Evolutionary conservation across 1,140 invertebrate species (phyloP).

Genomic region (Formica selysi): DNA sequence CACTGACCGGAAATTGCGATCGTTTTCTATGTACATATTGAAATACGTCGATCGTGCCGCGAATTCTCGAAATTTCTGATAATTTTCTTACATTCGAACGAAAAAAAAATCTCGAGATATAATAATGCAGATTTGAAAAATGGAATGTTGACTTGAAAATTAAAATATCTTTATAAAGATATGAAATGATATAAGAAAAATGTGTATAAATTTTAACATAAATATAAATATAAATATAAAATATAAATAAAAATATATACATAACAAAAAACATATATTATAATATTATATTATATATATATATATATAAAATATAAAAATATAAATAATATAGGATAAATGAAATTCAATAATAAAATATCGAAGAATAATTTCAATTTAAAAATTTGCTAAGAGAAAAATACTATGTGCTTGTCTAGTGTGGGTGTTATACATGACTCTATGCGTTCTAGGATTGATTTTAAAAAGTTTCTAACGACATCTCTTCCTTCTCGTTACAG

Average conservation of each 20-base stretch:
- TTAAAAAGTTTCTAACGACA: background rate
- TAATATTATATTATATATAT: too few relatives aligned
- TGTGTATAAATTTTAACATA: background rate
- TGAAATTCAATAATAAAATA: background rate
- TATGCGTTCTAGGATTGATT: background rate
- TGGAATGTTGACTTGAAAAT: background rate
- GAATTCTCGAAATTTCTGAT: constrained; percentile 66
- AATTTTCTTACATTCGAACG: constrained; percentile 35
- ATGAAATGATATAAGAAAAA: background rate
- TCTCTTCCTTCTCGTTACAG: constrained; percentile 86
- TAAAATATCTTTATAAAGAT: background rate
- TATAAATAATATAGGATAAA: background rate
- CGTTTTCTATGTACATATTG: constrained; percentile 71
- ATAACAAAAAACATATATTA: too few relatives aligned
- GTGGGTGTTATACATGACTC: background rate
- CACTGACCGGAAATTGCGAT: constrained; percentile 70
- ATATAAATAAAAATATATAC: too few relatives aligned
- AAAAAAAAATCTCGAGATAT: background rate
- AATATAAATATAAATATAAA: too few relatives aligned
- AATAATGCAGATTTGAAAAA: background rate
- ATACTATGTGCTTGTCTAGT: background rate
- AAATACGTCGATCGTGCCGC: constrained; percentile 55
- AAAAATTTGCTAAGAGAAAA: background rate
- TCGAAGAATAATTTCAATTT: background rate
- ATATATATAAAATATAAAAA: too few relatives aligned